Conservation (phyloP, 2,113 vertebrate species). For the Dinomys branickii region DNA sequence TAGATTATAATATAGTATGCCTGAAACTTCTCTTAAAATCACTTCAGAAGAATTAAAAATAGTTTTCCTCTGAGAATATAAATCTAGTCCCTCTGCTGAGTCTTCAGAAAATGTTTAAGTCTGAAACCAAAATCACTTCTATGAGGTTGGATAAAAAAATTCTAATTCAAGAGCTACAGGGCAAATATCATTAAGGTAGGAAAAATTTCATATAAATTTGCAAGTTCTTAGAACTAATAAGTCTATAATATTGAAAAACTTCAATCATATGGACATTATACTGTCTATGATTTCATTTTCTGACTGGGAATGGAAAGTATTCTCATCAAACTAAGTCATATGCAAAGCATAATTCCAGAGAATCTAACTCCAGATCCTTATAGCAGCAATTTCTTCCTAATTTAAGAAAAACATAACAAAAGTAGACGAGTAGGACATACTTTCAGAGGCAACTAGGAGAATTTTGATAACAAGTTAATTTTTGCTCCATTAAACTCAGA, state of each 20-base stretch:
- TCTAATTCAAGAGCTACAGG: constrained; percentile 47
- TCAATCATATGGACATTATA: constrained; percentile 35
- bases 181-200: constrained; percentile 52
- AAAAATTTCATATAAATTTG: constrained; percentile 58
- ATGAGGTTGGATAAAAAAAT: constrained; percentile 47
- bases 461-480: neutral
- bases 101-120: constrained; percentile 14
- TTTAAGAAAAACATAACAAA: constrained; percentile 11
- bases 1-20: neutral
- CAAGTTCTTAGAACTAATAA: constrained; percentile 58
- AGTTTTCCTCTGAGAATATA: neutral
- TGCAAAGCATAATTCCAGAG: neutral
- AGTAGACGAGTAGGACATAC: neutral
- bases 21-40: constrained; percentile 29
- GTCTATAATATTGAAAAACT: constrained; percentile 49
- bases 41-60: neutral
- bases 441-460: neutral
- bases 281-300: constrained; percentile 35
- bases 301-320: constrained; percentile 54
- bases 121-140: constrained; percentile 64
- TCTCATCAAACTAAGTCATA: constrained; percentile 52
- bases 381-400: constrained; percentile 27
- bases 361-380: constrained; percentile 36
- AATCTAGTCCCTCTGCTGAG: neutral
- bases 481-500: constrained; percentile 41